Evolutionary conservation across 2,797 vertebrate genomes (phyloP).

Genomic region (Xiphophorus birchmanni): DNA sequence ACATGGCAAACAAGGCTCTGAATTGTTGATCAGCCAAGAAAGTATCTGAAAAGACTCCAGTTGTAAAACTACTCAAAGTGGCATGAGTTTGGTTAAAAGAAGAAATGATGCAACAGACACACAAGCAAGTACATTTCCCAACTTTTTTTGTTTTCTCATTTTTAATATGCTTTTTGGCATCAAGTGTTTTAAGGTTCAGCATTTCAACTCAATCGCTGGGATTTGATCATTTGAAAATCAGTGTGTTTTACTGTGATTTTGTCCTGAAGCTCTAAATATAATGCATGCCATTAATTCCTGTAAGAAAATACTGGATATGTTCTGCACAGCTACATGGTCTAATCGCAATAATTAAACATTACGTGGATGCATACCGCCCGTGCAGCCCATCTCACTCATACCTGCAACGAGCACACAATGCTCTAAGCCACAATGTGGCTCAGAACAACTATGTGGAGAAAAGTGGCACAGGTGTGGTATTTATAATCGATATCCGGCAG

Average conservation of each 20-base stretch:
- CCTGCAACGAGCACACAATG: conserved; percentile 18
- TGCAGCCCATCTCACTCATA: conserved; percentile 39
- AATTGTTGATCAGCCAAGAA: not conserved
- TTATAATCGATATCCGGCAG: conserved; percentile 75
- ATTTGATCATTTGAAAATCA: not conserved
- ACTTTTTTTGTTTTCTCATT: not conserved
- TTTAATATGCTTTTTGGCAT: not conserved
- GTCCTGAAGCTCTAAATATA: conserved; percentile 26
- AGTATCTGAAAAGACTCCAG: not conserved
- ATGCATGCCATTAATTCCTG: conserved; percentile 36
- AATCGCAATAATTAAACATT: conserved; percentile 65
- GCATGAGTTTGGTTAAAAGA: not conserved
- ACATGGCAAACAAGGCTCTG: not conserved
- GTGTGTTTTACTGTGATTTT: conserved; percentile 18
- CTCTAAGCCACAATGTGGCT: conserved; percentile 21
- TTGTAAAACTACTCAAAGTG: not conserved
- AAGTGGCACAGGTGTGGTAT: conserved; percentile 76
- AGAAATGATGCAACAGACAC: not conserved
- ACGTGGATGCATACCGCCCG: conserved; percentile 37
- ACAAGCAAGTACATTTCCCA: not conserved
- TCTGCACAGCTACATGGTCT: conserved; percentile 49
- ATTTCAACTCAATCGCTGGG: not conserved
- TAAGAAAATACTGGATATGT: conserved; percentile 11
- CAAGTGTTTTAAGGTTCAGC: not conserved
- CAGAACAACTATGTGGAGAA: conserved; percentile 27